These are phyloP conservation scores for Venustoraphidia nigricollis DNA, from an alignment of 2,888 invertebrate genomes.

Conservation along the genomic window DNA sequence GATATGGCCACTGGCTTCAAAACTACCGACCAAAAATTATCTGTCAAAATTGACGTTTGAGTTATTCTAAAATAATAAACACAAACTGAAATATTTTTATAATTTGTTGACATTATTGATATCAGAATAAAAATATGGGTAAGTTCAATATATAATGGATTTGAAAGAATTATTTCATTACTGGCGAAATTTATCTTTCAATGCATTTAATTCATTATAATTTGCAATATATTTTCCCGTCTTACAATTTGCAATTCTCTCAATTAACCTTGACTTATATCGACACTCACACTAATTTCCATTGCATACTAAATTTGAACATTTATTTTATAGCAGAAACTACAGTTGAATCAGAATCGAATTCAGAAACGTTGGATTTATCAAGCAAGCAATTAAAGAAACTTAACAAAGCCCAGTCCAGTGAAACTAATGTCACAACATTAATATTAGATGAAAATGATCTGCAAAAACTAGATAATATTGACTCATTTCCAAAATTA, in stretches of 20 bases:
- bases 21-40: no score
- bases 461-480: conserved; percentile 71
- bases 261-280: no score
- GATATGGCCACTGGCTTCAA: no score
- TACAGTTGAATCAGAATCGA: conserved; percentile 14
- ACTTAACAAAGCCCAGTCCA: conserved; percentile 54
- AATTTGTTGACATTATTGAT: no score
- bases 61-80: background rate
- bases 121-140: no score
- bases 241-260: no score
- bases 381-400: conserved; percentile 69
- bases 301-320: background rate
- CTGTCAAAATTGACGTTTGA: background rate
- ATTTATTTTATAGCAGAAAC: conserved; percentile 13
- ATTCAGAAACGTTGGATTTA: conserved; percentile 48
- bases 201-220: no score
- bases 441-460: conserved; percentile 77
- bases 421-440: conserved; percentile 51
- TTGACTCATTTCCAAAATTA: conserved; percentile 64
- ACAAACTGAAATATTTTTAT: background rate
- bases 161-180: no score
- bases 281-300: background rate
- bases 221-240: no score
- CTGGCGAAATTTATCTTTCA: no score
- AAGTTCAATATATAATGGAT: no score